phyloP scores from a whole-genome alignment of 2,797 vertebrate species.

The Hozukius guyotensis region DNA sequence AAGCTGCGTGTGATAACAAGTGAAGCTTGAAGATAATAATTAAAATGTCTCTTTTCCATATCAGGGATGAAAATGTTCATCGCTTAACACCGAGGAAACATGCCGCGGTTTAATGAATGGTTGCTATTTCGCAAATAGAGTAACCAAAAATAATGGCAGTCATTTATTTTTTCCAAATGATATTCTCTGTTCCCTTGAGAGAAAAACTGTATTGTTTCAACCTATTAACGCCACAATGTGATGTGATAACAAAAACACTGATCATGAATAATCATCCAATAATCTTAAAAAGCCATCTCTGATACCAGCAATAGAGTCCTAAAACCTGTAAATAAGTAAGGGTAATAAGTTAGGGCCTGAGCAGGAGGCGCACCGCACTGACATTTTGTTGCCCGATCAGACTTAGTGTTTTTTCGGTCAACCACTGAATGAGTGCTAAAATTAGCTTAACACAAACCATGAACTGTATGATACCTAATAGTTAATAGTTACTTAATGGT shows the following conservation, averaged over 20 bases:
- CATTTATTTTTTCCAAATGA: neutral
- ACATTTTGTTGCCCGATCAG: too few species aligned
- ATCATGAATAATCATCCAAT: neutral
- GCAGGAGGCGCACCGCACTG: too few species aligned
- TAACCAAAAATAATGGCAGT: neutral
- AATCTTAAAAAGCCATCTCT: constrained; percentile 19
- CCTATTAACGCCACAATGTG: neutral
- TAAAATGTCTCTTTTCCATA: constrained; percentile 12
- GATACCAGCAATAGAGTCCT: neutral
- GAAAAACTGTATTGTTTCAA: neutral
- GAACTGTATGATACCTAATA: too few species aligned
- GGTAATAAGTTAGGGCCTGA: neutral
- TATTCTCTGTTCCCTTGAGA: neutral
- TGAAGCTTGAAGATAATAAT: constrained; percentile 40
- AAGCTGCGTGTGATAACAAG: constrained; percentile 24
- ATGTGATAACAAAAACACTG: neutral
- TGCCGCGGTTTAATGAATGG: neutral
- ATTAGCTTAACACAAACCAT: too few species aligned
- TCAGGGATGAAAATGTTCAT: neutral
- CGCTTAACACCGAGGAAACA: neutral
- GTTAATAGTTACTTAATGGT: too few species aligned
- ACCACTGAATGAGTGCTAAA: too few species aligned
- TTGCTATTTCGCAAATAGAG: neutral
- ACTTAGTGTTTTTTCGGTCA: too few species aligned
- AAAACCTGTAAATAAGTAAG: neutral